Conservation (phyloP, 2,888 invertebrate species). For the Caenorhabditis sulstoni region DNA sequence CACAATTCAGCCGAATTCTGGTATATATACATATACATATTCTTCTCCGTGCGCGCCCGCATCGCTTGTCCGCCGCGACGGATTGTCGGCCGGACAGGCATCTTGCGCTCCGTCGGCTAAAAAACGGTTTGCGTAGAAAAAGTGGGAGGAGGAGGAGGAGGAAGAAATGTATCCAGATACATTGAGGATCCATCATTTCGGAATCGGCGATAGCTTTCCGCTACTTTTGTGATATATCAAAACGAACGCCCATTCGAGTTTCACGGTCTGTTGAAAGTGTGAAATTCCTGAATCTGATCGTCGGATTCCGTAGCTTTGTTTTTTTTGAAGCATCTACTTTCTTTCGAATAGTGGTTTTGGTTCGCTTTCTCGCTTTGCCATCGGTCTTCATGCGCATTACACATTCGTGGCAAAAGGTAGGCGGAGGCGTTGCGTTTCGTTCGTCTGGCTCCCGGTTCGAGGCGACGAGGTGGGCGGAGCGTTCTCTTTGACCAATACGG, state of each 20-base stretch:
- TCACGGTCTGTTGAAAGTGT: conserved; percentile 59
- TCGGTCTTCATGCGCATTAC: conserved; percentile 35
- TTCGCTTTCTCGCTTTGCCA: conserved; percentile 12
- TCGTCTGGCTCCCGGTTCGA: conserved; percentile 19
- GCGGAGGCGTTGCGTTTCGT: conserved; percentile 3
- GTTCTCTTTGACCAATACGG: conserved; percentile 51
- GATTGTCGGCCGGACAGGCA: conserved; percentile 5
- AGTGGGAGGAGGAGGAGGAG: conserved; percentile 8
- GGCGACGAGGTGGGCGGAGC: conserved; percentile 26
- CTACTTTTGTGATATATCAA: conserved; percentile 58
- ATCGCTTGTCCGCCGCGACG: conserved; percentile 1
- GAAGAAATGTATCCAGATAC: conserved; percentile 38
- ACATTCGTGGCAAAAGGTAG: conserved; percentile 22
- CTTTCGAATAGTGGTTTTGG: not conserved
- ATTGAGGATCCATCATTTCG: conserved; percentile 57
- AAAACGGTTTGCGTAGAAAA: conserved; percentile 47
- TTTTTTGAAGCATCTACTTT: conserved; percentile 3
- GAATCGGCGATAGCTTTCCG: conserved; percentile 57
- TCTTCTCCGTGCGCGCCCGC: not conserved
- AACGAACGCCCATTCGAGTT: conserved; percentile 48
- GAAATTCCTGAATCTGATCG: conserved; percentile 42
- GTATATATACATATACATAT: conserved; percentile 39
- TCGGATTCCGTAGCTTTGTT: not conserved
- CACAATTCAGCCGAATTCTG: conserved; percentile 34
- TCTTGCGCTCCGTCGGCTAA: conserved; percentile 32